Evolutionary conservation across 2,888 invertebrate species (phyloP).

Genomic region (Celastrina argiolus): DNA sequence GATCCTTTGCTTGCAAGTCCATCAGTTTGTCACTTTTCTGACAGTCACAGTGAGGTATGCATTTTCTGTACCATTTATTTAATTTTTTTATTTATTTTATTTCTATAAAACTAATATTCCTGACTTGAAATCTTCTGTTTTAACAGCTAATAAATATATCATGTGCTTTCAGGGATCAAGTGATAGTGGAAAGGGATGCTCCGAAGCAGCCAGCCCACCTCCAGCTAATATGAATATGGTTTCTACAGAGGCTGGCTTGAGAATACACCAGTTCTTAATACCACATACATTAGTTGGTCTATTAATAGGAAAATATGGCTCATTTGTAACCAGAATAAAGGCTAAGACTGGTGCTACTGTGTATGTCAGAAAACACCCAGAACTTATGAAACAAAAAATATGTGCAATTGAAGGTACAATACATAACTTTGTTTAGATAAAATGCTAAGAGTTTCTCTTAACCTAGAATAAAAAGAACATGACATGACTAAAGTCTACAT

Average conservation of each 20-base stretch:
- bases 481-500: not conserved
- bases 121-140: not conserved
- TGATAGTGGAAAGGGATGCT: conserved; percentile 90
- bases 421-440: not conserved
- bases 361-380: conserved; percentile 86
- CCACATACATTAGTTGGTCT: conserved; percentile 88
- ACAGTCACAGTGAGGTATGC: conserved; percentile 82
- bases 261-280: conserved; percentile 85
- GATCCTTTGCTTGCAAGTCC: conserved; percentile 84
- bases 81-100: not conserved
- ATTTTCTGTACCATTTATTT: not conserved
- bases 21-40: conserved; percentile 82
- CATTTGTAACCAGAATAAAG: conserved; percentile 88
- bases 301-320: conserved; percentile 90
- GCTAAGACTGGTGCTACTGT: conserved; percentile 87
- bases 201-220: conserved; percentile 84
- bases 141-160: not conserved
- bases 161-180: conserved; percentile 80
- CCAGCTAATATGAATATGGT: conserved; percentile 78
- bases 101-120: not conserved
- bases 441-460: no score
- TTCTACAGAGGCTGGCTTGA: conserved; percentile 62
- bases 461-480: no score
- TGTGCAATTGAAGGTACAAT: conserved; percentile 87
- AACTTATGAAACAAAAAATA: conserved; percentile 85